Evolutionary conservation across 2,113 vertebrate genomes (phyloP).

Genomic region (Corythoichthys haematopterus): DNA sequence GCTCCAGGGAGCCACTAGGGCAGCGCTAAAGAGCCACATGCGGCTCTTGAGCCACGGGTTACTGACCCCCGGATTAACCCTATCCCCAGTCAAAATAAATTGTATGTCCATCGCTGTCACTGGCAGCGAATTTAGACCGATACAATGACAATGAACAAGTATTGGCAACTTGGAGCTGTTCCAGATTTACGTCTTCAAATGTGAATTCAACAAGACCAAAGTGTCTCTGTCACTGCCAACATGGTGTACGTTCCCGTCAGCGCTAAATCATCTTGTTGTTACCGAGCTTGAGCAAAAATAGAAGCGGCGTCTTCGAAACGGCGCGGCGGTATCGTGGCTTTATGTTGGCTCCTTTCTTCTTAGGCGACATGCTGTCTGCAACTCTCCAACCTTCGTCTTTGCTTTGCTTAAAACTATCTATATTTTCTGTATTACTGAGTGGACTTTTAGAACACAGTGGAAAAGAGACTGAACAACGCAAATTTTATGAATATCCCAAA

Average conservation of each 20-base stretch:
- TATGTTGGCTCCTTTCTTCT: conserved; percentile 42
- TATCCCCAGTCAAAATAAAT: no score
- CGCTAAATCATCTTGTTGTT: conserved; percentile 27
- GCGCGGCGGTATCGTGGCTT: conserved; percentile 24
- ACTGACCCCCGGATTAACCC: no score
- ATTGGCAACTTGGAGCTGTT: conserved; percentile 5
- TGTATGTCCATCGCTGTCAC: no score
- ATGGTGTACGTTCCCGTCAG: conserved; percentile 33
- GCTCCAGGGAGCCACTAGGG: no score
- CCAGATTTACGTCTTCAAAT: conserved; percentile 34
- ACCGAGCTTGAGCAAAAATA: conserved; percentile 48
- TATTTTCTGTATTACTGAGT: background rate
- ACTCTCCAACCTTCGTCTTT: conserved; percentile 15
- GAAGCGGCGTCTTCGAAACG: conserved; percentile 27
- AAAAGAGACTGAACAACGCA: no score
- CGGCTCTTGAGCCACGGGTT: no score
- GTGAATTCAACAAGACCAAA: conserved; percentile 35
- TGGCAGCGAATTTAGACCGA: background rate
- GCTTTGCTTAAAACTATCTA: background rate
- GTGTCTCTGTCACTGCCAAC: conserved; percentile 25
- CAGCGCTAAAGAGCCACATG: no score
- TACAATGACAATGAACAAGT: background rate
- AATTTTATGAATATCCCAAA: no score
- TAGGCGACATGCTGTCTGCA: conserved; percentile 27
- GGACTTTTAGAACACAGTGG: no score